These are phyloP conservation scores for Tylochromis polylepis DNA, from an alignment of 2,113 vertebrate genomes.

Conservation along the genomic window DNA sequence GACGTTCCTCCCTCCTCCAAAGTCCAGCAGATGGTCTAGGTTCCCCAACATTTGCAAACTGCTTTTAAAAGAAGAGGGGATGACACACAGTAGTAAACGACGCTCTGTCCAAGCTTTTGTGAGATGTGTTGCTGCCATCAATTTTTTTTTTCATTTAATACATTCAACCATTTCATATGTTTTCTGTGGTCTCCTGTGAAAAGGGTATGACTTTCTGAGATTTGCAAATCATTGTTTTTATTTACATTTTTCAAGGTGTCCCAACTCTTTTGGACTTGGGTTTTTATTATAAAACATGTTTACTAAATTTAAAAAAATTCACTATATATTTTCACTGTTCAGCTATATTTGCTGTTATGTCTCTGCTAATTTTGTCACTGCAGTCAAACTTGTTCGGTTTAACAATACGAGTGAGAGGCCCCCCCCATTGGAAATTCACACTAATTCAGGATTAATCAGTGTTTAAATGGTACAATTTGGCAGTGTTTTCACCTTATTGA, in stretches of 20 bases:
- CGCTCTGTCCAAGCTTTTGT: background rate
- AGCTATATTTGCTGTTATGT: background rate
- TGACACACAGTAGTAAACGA: background rate
- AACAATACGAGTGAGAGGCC: accelerated
- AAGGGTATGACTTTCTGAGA: background rate
- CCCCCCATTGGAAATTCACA: background rate
- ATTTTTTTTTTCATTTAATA: background rate
- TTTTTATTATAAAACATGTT: background rate
- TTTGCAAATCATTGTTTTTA: background rate
- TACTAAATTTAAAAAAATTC: background rate
- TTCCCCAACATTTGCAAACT: accelerated
- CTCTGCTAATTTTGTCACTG: background rate
- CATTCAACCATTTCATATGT: background rate
- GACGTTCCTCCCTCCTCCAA: background rate
- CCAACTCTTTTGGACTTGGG: background rate
- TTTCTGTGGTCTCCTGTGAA: background rate
- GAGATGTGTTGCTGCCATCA: background rate
- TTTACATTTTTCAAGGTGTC: background rate
- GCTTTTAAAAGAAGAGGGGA: background rate
- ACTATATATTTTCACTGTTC: background rate
- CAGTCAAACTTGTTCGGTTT: background rate
- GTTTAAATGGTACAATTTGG: background rate
- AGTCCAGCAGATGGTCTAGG: background rate
- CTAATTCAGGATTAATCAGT: background rate
- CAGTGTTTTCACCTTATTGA: background rate